Conservation (phyloP, 64 coral and sea anemone species). For the Pachyseris speciosa region DNA sequence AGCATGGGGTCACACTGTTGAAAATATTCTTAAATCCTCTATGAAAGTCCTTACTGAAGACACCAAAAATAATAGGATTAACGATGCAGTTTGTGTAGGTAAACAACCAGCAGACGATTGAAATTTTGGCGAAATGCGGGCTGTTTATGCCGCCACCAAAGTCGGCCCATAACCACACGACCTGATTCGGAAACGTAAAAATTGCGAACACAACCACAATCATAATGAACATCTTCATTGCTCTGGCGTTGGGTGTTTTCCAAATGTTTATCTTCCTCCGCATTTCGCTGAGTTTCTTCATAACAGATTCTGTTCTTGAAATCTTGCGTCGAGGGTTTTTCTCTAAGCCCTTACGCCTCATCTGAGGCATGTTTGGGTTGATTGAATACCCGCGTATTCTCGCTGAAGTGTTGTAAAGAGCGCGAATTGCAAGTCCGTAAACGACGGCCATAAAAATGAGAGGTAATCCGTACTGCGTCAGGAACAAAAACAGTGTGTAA, state of each 20-base stretch:
- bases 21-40: conserved; percentile 56
- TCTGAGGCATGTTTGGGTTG: not conserved
- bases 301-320: not conserved
- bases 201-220: conserved; percentile 62
- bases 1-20: no score
- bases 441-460: conserved; percentile 34
- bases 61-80: conserved; percentile 67
- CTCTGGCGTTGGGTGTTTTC: conserved; percentile 41
- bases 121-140: conserved; percentile 26
- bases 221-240: conserved; percentile 67
- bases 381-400: not conserved
- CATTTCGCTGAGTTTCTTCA: not conserved
- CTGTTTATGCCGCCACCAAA: conserved; percentile 38
- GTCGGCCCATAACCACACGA: conserved; percentile 68
- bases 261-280: not conserved
- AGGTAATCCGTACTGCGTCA: conserved; percentile 47
- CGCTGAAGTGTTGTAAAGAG: not conserved
- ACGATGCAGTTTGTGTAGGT: conserved; percentile 70
- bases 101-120: conserved; percentile 64
- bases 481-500: conserved; percentile 55
- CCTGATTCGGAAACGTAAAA: conserved; percentile 78
- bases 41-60: conserved; percentile 75
- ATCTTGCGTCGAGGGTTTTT: no score
- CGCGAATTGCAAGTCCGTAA: not conserved
- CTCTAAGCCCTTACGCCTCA: not conserved